These are phyloP conservation scores for Drosophila subpulchrella DNA, from an alignment of 1,140 invertebrate species.

Conservation along the genomic window DNA sequence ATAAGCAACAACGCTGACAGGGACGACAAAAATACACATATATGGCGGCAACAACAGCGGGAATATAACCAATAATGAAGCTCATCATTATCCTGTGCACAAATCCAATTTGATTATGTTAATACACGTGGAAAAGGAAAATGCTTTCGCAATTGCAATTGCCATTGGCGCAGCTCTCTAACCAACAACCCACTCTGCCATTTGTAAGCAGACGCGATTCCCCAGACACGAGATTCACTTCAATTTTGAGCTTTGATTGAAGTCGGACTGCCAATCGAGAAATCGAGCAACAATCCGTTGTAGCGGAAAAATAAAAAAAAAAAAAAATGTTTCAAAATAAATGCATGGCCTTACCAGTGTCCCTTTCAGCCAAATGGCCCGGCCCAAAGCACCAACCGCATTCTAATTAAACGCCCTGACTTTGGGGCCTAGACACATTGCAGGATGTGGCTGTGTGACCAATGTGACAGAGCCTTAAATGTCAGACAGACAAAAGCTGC, in stretches of 20 bases:
- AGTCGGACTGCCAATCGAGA: slow-evolving; percentile 35
- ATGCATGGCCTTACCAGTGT: slow-evolving; percentile 14
- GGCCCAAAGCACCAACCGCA: slow-evolving; percentile 45
- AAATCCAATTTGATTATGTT: slow-evolving; percentile 84
- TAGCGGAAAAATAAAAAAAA: slow-evolving; percentile 16
- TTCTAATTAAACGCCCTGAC: slow-evolving; percentile 77
- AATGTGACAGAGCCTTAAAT: slow-evolving; percentile 74
- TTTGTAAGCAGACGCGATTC: slow-evolving; percentile 44
- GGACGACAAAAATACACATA: slow-evolving; percentile 49
- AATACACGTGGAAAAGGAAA: slow-evolving; percentile 82
- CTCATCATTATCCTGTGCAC: slow-evolving; percentile 83
- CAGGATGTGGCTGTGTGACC: slow-evolving; percentile 35
- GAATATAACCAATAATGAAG: slow-evolving; percentile 79
- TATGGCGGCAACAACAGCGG: slow-evolving; percentile 36
- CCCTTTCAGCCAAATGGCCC: neutral
- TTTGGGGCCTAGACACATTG: slow-evolving; percentile 48
- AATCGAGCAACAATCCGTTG: slow-evolving; percentile 3
- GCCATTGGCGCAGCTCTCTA: slow-evolving; percentile 58
- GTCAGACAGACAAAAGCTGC: slow-evolving; percentile 51
- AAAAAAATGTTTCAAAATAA: slow-evolving; percentile 28
- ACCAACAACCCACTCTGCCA: slow-evolving; percentile 9
- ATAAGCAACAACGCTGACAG: slow-evolving; percentile 78
- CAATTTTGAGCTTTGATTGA: slow-evolving; percentile 67
- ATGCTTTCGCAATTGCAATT: slow-evolving; percentile 83
- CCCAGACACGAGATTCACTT: slow-evolving; percentile 47